A percentile compares a stretch with the other conserved stretches of the same genome.
phyloP scores from a whole-genome alignment of 2,113 vertebrate species.

The Nothoprocta perdicaria region DNA sequence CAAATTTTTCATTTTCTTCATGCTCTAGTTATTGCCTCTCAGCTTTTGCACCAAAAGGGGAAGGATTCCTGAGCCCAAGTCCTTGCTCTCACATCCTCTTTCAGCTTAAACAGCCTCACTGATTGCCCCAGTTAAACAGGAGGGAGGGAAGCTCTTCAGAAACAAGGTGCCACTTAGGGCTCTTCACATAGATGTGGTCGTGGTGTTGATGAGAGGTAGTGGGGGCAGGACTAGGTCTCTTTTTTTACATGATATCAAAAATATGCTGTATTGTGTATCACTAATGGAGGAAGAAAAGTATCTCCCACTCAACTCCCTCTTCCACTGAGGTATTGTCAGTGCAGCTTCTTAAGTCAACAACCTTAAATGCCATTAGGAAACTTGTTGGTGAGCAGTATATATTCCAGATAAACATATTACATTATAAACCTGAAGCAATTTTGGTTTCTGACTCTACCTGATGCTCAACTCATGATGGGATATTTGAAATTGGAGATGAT shows the following conservation, averaged over 20 bases:
- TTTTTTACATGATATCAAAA: not conserved
- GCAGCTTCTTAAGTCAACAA: not conserved
- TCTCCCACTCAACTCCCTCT: not conserved
- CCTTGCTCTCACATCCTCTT: not conserved
- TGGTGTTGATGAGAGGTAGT: not conserved
- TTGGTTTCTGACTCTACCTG: not conserved
- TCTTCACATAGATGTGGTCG: not conserved
- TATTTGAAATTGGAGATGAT: not conserved
- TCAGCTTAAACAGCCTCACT: conserved; percentile 6
- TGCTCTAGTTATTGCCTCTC: not conserved
- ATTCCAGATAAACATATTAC: not conserved
- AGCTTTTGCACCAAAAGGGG: not conserved
- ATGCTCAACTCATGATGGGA: not conserved
- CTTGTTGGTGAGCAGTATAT: not conserved
- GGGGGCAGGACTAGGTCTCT: not conserved
- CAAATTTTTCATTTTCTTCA: not conserved
- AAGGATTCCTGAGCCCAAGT: not conserved
- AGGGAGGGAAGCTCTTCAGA: not conserved
- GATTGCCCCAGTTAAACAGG: conserved; percentile 16
- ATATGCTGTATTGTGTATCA: not conserved
- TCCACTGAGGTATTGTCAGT: not conserved
- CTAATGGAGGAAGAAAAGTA: not conserved
- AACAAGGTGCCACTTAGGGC: not conserved
- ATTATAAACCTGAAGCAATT: not conserved
- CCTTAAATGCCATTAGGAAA: conserved; percentile 20